Base-by-base conservation (phyloP, 2,888 invertebrate genomes). In the Sialis fuliginosa region DNA sequence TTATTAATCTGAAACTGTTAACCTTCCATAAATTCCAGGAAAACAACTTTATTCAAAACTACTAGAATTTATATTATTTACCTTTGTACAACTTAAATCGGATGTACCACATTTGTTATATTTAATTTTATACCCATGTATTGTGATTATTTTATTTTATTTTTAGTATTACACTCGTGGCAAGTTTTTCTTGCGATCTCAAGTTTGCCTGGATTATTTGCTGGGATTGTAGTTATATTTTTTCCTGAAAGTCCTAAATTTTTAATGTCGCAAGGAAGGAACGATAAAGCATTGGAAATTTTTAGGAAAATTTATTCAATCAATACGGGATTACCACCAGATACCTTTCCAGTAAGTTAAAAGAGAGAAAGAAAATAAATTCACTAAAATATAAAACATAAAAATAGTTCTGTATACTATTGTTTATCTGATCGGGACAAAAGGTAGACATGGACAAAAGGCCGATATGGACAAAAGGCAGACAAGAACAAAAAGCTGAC, bases 161-260 rank as follows among this genome's bases (percentile, higher is more conserved):
- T 22, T 57, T 5, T 60, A 76, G 77, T 70, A 33, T 62, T 77
- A 31, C 73, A 74, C 53, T 67, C 75, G 0, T 78, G 77, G 77
- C 75, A 77, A 56, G 53, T 77, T 41, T 80, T 75, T 56, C 64
- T 80, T 12, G 60, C 75, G 48, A 61, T 75, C 1, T 68, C 71
- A 61, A 66, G 77, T 1, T 49, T 83, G 49, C 80, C 87, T 6
- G 79, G 81, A 22, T 58, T 87, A 0, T 53, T 81, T 1, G 75
- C 82, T 6, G 79, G 79, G 0, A 50, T 78, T 33, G 67, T 71
- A 0, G 65, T 77, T 45, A 63, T 75, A 50, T 69, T 72, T 50
- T 65, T 81, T 48, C 83, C 85, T 0, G 87, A 87, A 61, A 86
- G 83, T 58, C 86, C 86, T 5, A 83, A 84, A 62, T 86, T 81